These are phyloP conservation scores for Plebejus argus DNA, from an alignment of 2,888 invertebrate genomes.

Conservation along the genomic window DNA sequence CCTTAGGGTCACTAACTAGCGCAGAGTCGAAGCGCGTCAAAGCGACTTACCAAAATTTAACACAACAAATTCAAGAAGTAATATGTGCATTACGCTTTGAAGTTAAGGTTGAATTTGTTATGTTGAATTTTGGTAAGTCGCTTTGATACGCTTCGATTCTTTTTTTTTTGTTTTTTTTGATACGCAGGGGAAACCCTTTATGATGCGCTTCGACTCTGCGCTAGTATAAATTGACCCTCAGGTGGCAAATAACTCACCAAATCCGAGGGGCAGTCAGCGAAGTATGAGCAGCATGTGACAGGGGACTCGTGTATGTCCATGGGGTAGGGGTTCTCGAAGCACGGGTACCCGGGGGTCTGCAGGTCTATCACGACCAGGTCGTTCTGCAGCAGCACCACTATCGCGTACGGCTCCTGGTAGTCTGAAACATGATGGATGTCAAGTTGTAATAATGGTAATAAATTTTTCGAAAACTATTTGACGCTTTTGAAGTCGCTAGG, in stretches of 20 bases:
- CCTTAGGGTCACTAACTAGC: too few species aligned
- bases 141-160: too few species aligned
- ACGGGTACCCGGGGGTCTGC: conserved; percentile 96
- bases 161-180: too few species aligned
- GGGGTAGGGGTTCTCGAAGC: conserved; percentile 99
- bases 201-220: too few species aligned
- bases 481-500: too few species aligned
- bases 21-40: too few species aligned
- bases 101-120: too few species aligned
- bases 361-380: conserved; percentile 99
- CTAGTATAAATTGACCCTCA: not conserved
- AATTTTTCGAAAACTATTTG: not conserved
- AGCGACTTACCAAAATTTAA: too few species aligned
- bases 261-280: conserved; percentile 98
- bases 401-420: conserved; percentile 98
- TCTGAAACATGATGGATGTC: conserved; percentile 81
- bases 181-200: too few species aligned
- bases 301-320: conserved; percentile 99
- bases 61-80: too few species aligned
- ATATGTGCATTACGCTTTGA: too few species aligned
- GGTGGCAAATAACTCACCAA: conserved; percentile 82
- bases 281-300: conserved; percentile 97
- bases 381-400: conserved; percentile 97
- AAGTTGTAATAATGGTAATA: not conserved
- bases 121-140: too few species aligned